Evolutionary conservation across 2,797 vertebrate species (phyloP).

Genomic region (Oryzias sinensis): DNA sequence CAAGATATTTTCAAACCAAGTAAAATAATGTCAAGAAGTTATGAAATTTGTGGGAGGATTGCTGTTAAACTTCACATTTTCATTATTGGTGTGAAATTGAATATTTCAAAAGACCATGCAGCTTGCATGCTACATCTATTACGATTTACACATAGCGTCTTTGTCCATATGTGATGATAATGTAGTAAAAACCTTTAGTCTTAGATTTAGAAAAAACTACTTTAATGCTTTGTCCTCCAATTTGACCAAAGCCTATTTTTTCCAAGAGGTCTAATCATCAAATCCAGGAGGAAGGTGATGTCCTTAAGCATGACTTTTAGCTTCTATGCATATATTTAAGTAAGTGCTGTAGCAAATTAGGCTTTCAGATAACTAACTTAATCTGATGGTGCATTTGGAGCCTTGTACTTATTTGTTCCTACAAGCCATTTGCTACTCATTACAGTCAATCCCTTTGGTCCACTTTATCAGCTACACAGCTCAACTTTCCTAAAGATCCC

Average conservation of each 20-base stretch:
- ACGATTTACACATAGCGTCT: constrained; percentile 15
- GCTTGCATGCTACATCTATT: no score
- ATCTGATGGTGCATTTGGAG: constrained; percentile 41
- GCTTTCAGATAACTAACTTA: constrained; percentile 54
- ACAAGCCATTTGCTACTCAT: constrained; percentile 47
- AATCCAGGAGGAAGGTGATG: constrained; percentile 48
- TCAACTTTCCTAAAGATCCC: constrained; percentile 55
- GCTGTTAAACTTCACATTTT: no score
- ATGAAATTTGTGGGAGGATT: no score
- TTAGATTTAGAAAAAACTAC: constrained; percentile 7
- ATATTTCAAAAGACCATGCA: no score
- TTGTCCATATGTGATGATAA: constrained; percentile 46
- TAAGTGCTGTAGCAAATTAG: constrained; percentile 51
- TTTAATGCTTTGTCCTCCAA: constrained; percentile 42
- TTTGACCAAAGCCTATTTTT: constrained; percentile 25
- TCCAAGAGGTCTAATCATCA: constrained; percentile 33
- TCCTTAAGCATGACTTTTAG: constrained; percentile 51
- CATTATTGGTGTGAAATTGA: no score
- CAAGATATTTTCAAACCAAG: no score
- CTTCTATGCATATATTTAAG: constrained; percentile 63
- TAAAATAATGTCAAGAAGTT: no score
- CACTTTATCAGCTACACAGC: constrained; percentile 58
- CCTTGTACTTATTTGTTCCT: constrained; percentile 55
- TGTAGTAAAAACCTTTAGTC: neutral
- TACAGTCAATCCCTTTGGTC: constrained; percentile 60